Percentiles rank a stretch among this genome's conserved stretches.
Conservation (phyloP, 2,113 vertebrate genomes). For the Cavia porcellus region DNA sequence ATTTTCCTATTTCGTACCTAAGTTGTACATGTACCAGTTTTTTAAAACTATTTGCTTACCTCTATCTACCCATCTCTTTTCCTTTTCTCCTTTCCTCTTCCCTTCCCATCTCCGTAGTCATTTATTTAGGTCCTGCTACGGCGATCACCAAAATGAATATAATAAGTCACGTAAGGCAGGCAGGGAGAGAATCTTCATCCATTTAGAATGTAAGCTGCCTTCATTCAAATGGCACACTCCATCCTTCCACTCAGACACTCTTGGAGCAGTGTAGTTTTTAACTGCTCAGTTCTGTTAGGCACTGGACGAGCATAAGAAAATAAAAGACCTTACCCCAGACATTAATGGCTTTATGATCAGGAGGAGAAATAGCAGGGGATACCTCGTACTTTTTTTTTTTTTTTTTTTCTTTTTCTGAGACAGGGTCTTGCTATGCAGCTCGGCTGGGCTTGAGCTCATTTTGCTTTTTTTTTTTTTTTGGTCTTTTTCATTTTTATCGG, state of each 20-base stretch:
- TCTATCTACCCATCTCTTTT: background rate
- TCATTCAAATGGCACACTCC: background rate
- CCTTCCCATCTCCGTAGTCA: background rate
- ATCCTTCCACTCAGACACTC: background rate
- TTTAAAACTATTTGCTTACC: rapidly evolving
- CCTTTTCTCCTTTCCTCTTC: background rate
- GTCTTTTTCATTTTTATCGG: no score
- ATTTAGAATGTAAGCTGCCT: background rate
- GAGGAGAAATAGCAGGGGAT: no score
- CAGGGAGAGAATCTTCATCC: background rate
- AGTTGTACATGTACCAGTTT: background rate
- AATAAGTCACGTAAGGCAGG: background rate
- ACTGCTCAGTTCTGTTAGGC: background rate
- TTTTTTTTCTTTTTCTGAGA: no score
- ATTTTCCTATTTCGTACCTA: background rate
- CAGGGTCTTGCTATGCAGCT: no score
- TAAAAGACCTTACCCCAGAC: background rate
- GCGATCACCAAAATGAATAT: background rate
- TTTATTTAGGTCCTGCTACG: background rate
- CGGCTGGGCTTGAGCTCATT: no score
- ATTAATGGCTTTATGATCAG: background rate
- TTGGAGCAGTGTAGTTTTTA: background rate
- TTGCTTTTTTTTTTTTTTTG: no score
- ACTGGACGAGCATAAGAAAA: background rate
- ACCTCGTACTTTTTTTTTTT: background rate